These are phyloP conservation scores for Pachyramphus minor DNA, from an alignment of 2,113 vertebrate species.

Conservation along the genomic window DNA sequence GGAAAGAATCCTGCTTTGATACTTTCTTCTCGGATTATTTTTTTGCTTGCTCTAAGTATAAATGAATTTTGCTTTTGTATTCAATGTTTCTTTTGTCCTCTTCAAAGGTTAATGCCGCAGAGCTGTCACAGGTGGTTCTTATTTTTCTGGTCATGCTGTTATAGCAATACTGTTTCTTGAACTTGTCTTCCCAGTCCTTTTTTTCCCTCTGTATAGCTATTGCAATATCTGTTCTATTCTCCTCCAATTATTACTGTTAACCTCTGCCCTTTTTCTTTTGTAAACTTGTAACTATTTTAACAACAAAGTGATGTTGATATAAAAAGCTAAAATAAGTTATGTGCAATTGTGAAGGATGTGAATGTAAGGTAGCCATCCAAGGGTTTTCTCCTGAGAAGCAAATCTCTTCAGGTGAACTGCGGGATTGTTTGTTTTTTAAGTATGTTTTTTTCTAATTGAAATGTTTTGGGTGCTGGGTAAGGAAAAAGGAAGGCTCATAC, in stretches of 20 bases:
- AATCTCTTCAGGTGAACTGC: slow-evolving; percentile 13
- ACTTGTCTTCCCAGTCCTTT: slow-evolving; percentile 48
- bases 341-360: slow-evolving; percentile 25
- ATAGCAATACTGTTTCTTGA: slow-evolving; percentile 47
- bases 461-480: slow-evolving; percentile 24
- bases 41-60: slow-evolving; percentile 43
- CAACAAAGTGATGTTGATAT: slow-evolving; percentile 53
- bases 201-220: slow-evolving; percentile 35
- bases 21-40: slow-evolving; percentile 58
- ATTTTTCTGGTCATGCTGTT: slow-evolving; percentile 60
- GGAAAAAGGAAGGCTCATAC: neutral
- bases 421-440: slow-evolving; percentile 35
- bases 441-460: neutral
- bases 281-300: slow-evolving; percentile 52
- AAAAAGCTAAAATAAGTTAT: slow-evolving; percentile 56
- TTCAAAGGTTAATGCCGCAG: slow-evolving; percentile 59
- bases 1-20: slow-evolving; percentile 60
- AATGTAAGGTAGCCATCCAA: slow-evolving; percentile 30
- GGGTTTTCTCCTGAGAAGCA: slow-evolving; percentile 15
- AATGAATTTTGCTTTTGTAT: slow-evolving; percentile 55
- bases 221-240: slow-evolving; percentile 35
- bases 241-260: slow-evolving; percentile 59
- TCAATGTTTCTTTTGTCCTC: slow-evolving; percentile 50
- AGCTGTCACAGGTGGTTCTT: slow-evolving; percentile 59
- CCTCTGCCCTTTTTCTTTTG: slow-evolving; percentile 49